Evolutionary conservation across 2,888 invertebrate genomes (phyloP).

Genomic region (Eristalis intricaria): DNA sequence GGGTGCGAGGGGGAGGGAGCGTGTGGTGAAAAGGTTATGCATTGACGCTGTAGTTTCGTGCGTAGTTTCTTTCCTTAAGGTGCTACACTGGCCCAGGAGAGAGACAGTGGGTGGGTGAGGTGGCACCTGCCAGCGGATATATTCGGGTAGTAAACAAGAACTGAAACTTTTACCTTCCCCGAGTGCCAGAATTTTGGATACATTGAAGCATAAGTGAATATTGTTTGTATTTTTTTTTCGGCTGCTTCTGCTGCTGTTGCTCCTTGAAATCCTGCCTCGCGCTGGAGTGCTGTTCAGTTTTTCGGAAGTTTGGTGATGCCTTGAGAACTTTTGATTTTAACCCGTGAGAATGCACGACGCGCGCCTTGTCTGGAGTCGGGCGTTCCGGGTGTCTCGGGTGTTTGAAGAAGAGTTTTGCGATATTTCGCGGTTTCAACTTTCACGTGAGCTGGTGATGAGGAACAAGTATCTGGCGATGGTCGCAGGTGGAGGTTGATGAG

Average conservation of each 20-base stretch:
- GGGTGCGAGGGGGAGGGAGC: background rate
- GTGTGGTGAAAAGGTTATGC: background rate
- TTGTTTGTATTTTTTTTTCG: constrained; percentile 14
- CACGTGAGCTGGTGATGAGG: background rate
- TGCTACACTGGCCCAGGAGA: too few relatives aligned
- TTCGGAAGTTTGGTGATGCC: background rate
- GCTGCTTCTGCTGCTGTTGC: background rate
- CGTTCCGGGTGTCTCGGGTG: too few relatives aligned
- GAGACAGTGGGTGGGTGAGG: too few relatives aligned
- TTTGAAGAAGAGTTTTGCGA: background rate
- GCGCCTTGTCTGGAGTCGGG: background rate
- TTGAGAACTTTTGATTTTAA: background rate
- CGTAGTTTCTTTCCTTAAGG: constrained; percentile 37
- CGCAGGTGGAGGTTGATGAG: background rate
- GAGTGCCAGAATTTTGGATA: constrained; percentile 27
- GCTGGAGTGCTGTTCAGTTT: background rate
- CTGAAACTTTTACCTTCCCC: constrained; percentile 34
- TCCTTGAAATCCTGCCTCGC: background rate
- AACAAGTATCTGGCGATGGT: background rate
- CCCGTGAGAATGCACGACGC: background rate
- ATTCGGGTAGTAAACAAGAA: constrained; percentile 50
- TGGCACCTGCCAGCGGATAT: background rate
- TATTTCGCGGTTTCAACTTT: background rate
- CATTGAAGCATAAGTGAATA: constrained; percentile 45
- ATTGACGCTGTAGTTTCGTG: constrained; percentile 32